Percentiles rank a stretch among this genome's conserved stretches.
These are phyloP conservation scores for Drosophila histrio DNA, from an alignment of 2,888 invertebrate species.

Conservation along the genomic window DNA sequence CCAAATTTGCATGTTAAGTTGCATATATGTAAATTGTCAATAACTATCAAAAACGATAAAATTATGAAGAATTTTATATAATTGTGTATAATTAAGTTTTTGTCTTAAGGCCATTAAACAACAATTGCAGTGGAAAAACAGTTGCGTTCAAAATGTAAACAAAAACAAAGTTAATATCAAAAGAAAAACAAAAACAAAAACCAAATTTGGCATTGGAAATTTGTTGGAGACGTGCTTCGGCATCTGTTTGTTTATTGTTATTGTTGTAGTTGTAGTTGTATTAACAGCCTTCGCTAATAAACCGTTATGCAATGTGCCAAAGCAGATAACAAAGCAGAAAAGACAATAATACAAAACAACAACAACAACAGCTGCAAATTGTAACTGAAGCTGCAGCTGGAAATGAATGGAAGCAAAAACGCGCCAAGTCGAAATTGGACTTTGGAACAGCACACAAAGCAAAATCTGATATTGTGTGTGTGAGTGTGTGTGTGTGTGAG, in stretches of 20 bases:
- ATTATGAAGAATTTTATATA: slow-evolving; percentile 10
- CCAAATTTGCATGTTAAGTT: slow-evolving; percentile 13
- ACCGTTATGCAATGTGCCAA: slow-evolving; percentile 76
- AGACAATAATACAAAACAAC: slow-evolving; percentile 19
- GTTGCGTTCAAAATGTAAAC: slow-evolving; percentile 31
- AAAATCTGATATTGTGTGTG: slow-evolving; percentile 1
- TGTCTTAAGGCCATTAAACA: slow-evolving; percentile 14
- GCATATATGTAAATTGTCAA: slow-evolving; percentile 11
- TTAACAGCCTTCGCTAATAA: slow-evolving; percentile 73
- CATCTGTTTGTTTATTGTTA: slow-evolving; percentile 29
- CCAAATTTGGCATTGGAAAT: slow-evolving; percentile 53
- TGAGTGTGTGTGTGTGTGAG: slow-evolving; percentile 1
- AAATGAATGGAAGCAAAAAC: slow-evolving; percentile 38
- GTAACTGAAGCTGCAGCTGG: slow-evolving; percentile 42
- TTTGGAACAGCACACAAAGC: slow-evolving; percentile 54
- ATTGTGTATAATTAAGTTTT: not conserved
- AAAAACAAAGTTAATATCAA: slow-evolving; percentile 6
- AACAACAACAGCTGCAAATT: slow-evolving; percentile 41
- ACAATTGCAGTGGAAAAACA: slow-evolving; percentile 38
- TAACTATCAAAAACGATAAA: not conserved
- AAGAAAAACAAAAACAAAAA: slow-evolving; percentile 12
- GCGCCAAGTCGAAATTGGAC: slow-evolving; percentile 41
- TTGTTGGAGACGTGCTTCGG: slow-evolving; percentile 53
- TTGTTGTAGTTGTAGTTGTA: slow-evolving; percentile 31
- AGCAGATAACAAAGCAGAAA: slow-evolving; percentile 38